These are phyloP conservation scores for Melanocharis versteri DNA, from an alignment of 2,113 vertebrate species.

Conservation along the genomic window DNA sequence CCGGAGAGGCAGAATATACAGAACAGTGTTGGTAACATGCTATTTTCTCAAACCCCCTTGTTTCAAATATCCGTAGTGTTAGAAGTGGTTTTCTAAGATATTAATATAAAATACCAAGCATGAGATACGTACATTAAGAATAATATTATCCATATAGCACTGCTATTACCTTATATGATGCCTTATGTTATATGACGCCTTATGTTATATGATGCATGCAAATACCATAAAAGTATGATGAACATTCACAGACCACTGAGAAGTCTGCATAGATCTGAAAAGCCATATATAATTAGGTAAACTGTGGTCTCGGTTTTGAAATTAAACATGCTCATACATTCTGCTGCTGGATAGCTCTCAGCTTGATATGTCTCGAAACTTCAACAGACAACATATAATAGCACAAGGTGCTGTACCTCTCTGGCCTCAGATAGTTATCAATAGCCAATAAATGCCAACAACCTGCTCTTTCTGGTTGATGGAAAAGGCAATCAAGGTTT, in stretches of 20 bases:
- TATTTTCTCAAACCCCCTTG: neutral
- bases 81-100: neutral
- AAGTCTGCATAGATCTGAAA: neutral
- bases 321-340: neutral
- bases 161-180: neutral
- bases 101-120: neutral
- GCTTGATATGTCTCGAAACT: neutral
- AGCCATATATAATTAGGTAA: neutral
- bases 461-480: neutral
- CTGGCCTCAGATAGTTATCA: neutral
- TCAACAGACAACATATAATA: neutral
- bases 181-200: neutral
- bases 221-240: neutral
- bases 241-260: neutral
- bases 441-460: constrained; percentile 28
- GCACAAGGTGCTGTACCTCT: neutral
- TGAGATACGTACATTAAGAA: neutral
- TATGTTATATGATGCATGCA: neutral
- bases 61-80: neutral
- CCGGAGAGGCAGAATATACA: neutral
- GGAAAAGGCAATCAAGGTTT: constrained; percentile 48
- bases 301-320: neutral
- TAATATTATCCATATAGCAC: neutral
- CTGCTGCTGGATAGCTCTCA: neutral
- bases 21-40: accelerated